Evolutionary conservation across 2,113 vertebrate genomes (phyloP), one percentile per base, ranked within the genome.

Genomic region (Dermatemys mawii): DNA sequence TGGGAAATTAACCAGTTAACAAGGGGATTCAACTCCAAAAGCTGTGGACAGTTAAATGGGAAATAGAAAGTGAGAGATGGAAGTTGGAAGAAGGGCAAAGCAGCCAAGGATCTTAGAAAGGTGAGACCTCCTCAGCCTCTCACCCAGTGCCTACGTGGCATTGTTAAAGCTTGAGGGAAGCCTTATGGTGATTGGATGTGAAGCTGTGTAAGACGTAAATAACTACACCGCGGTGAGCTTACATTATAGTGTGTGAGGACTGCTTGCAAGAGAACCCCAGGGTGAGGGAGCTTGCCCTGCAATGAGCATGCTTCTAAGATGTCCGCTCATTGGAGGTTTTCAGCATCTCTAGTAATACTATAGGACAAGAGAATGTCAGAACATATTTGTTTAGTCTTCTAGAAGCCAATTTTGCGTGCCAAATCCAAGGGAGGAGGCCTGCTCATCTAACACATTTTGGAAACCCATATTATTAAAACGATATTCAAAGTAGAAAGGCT

Each of bases 401-500:
- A 94, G 91, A 93, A 96, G 94, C 57, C 35, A 96, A 78, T 89
- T 93, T 95, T 96, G 12, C 86, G 89, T 93, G 81, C 82, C 93
- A 97, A 84, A 92, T 92, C 73, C 75, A 92, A 93, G 26, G 86
- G 86, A 93, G 96, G 95, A 89, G n/a, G 90, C 83, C n/a, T n/a
- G 83, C 46, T 94, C n/a, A 94, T 94, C 90, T 88, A 84, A 94
- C 94, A 96, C 41, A 95, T 88, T 96, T 96, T 90, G 46, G 51
- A 96, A 83, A 93, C 32, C 73, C 50, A 46, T 85, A 92, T 86
- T 96, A 55, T 80, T 81, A 38, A 95, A 96, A 88, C 94, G 94
- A 79, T 78, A 96, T 81, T 86, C 46, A 90, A 96, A 93, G 97
- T 0, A 97, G 96, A 96, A 95, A 97, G 95, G 93, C 51, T 26